A percentile compares a stretch with the other conserved stretches of the same genome.
Conservation (phyloP, 2,888 invertebrate genomes). For the Amiota mariae region DNA sequence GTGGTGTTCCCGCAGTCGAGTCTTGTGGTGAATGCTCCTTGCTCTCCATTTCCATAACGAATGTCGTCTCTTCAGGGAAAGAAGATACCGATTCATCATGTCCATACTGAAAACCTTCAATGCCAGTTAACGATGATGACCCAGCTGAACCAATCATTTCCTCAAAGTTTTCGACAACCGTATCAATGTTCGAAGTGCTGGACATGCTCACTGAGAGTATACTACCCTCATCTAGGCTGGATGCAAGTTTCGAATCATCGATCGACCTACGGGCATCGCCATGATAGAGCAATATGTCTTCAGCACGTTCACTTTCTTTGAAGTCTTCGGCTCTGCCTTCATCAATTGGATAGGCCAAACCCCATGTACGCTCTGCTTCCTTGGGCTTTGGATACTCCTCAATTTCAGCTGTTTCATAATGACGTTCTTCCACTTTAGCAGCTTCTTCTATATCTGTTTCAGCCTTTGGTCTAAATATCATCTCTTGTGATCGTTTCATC, state of each 20-base stretch:
- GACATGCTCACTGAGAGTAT: constrained; percentile 77
- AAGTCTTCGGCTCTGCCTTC: constrained; percentile 61
- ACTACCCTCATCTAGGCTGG: constrained; percentile 78
- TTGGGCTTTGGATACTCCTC: constrained; percentile 60
- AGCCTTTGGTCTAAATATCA: constrained; percentile 84
- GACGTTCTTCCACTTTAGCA: constrained; percentile 65
- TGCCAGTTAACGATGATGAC: constrained; percentile 71
- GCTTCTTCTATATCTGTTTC: constrained; percentile 70
- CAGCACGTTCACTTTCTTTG: constrained; percentile 55
- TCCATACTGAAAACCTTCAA: constrained; percentile 65
- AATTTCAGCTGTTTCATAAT: constrained; percentile 44
- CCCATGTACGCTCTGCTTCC: constrained; percentile 66
- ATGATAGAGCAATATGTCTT: constrained; percentile 67
- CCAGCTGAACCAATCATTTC: constrained; percentile 71
- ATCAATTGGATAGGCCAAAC: constrained; percentile 66
- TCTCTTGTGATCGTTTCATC: constrained; percentile 93
- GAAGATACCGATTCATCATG: constrained; percentile 60
- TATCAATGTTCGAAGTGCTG: constrained; percentile 76
- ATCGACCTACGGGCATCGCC: constrained; percentile 60
- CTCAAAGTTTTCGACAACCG: constrained; percentile 72
- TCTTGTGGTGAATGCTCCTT: constrained; percentile 64
- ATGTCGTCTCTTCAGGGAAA: constrained; percentile 63
- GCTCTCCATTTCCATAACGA: constrained; percentile 62
- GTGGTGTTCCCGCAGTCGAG: constrained; percentile 55
- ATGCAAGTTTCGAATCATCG: constrained; percentile 75